Evolutionary conservation across 2,888 invertebrate genomes (phyloP), one percentile per base, ranked within the genome.

Genomic region (Polymixis flavicincta): DNA sequence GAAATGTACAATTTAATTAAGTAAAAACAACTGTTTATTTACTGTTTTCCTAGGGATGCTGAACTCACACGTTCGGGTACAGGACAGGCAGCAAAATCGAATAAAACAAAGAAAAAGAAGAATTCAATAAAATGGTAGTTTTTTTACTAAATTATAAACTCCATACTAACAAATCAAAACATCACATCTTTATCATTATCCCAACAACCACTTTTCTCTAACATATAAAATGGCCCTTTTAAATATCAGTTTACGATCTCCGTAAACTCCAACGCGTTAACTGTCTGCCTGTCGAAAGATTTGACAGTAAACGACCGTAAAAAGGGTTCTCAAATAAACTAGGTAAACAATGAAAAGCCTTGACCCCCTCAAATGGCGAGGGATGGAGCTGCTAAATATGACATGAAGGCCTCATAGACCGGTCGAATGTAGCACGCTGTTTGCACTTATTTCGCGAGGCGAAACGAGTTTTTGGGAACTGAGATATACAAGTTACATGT

Each of bases 241-340:
- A 73, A 77, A 78, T 68, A 78, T 76, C 42, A 54, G 17, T 73
- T 70, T 42, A 71, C n/a, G 11, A 13, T 32, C 28, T 6, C 17
- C 48, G 14, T 65, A 67, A 76, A 68, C 73, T 72, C 37, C 19
- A 72, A 59, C 69, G 64, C 60, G 17, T 74, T 66, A 76, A 74
- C 60, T 45, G 54, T 19, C 42, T 13, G 74, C 28, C 66, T 75
- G 82, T 76, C 78, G 75, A 76, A 78, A 82, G 77, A 79, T 81
- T 83, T 78, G 85, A 84, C 84, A 83, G 71, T 78, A 83, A 85
- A 81, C 76, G 61, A 14, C 67, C 78, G 42, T 65, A 79, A 72
- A 87, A 87, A 76, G 82, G 83, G 79, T 81, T 78, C 37, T 73
- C 64, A 89, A 87, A 87, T 85, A 87, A 85, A 81, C 82, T 81